phyloP scores from a whole-genome alignment of 2,113 vertebrate species.

The Austrofundulus limnaeus region DNA sequence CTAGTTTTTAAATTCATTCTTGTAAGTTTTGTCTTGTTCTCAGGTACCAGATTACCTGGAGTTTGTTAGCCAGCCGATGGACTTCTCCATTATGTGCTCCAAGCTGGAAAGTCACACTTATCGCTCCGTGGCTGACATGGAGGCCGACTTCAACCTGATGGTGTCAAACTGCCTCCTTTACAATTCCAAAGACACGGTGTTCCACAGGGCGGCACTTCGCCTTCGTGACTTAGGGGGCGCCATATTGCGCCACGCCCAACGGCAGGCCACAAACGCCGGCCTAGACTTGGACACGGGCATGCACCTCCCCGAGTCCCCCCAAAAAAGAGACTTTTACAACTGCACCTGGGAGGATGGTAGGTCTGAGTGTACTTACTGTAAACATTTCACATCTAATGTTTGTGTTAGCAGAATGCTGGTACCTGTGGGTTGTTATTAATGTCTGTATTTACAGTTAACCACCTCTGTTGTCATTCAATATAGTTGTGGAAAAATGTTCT shows the following conservation, averaged over 20 bases:
- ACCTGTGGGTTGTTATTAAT: not conserved
- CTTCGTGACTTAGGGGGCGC: constrained; percentile 91
- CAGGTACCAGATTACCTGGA: constrained; percentile 99
- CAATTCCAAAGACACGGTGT: constrained; percentile 96
- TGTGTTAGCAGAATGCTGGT: not conserved
- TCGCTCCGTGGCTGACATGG: constrained; percentile 89
- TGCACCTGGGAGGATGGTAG: constrained; percentile 97
- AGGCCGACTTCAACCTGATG: constrained; percentile 97
- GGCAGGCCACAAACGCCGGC: constrained; percentile 91
- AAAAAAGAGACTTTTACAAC: constrained; percentile 91
- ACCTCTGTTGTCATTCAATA: not conserved
- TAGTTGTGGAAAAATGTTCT: not conserved
- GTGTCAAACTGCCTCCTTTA: constrained; percentile 98
- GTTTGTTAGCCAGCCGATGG: constrained; percentile 97
- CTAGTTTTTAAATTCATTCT: not conserved
- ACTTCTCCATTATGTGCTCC: constrained; percentile 95
- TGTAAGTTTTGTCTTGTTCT: constrained; percentile 15
- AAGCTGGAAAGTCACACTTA: constrained; percentile 94
- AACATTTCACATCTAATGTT: not conserved
- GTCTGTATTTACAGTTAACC: not conserved
- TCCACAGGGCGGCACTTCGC: constrained; percentile 91
- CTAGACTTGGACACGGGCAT: constrained; percentile 89
- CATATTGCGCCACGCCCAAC: constrained; percentile 89
- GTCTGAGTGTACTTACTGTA: constrained; percentile 38
- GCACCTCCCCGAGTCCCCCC: constrained; percentile 90